Percentiles rank a stretch among this genome's conserved stretches.
Evolutionary conservation across 2,888 invertebrate species (phyloP).

Genomic region (Seladonia tumulorum): DNA sequence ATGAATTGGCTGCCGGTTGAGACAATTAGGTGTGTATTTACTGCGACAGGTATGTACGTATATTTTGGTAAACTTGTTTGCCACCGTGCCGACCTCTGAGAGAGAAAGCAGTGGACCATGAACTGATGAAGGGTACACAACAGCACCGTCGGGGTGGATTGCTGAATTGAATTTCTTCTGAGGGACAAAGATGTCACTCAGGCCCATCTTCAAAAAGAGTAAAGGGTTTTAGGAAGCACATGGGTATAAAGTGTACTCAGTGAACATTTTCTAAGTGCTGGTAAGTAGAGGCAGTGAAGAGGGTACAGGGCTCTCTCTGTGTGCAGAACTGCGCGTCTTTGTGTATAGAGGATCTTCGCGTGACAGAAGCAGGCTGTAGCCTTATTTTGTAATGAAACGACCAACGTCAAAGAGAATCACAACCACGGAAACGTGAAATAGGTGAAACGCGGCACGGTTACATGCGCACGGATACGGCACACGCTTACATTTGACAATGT

Average conservation of each 20-base stretch:
- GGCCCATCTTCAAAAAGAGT: conserved; percentile 49
- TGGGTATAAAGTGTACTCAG: conserved; percentile 55
- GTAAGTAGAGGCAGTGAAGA: conserved; percentile 63
- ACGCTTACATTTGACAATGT: neutral
- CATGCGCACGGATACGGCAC: conserved; percentile 11
- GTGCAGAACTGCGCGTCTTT: conserved; percentile 32
- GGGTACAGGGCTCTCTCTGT: conserved; percentile 49
- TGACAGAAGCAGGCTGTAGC: conserved; percentile 40
- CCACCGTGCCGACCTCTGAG: neutral
- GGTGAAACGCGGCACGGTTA: conserved; percentile 51
- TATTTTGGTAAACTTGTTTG: neutral
- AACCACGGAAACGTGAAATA: conserved; percentile 44
- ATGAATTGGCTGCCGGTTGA: neutral
- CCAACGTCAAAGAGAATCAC: conserved; percentile 56
- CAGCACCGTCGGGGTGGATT: conserved; percentile 41
- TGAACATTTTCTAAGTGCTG: conserved; percentile 62
- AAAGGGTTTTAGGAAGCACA: conserved; percentile 51
- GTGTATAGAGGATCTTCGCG: conserved; percentile 29
- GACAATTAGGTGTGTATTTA: conserved; percentile 2
- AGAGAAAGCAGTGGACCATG: conserved; percentile 29
- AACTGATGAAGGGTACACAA: conserved; percentile 37
- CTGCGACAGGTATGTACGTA: neutral
- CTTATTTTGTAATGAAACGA: conserved; percentile 62
- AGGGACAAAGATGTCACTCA: conserved; percentile 41
- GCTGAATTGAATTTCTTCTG: conserved; percentile 59